These are phyloP conservation scores for Kradibia gibbosae DNA, from an alignment of 1,140 invertebrate species.

Conservation along the genomic window DNA sequence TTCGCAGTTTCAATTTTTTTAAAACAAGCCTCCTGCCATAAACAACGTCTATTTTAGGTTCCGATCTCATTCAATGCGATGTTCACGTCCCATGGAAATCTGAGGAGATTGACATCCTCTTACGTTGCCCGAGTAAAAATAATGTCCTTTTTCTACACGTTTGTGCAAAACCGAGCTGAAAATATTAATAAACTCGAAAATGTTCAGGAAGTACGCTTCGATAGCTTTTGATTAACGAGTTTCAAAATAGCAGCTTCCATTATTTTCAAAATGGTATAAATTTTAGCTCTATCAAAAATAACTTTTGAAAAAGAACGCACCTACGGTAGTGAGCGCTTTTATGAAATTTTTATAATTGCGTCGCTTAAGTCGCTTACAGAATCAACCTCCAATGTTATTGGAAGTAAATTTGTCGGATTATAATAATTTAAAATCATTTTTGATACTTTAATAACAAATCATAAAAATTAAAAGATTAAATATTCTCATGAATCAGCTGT, in stretches of 20 bases:
- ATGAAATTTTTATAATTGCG: no score
- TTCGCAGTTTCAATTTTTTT: neutral
- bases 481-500: neutral
- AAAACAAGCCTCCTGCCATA: conserved; percentile 34
- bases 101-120: conserved; percentile 43
- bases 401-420: no score
- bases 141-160: neutral
- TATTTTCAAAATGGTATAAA: conserved; percentile 2
- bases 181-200: conserved; percentile 15
- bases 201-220: conserved; percentile 25
- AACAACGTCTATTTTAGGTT: conserved; percentile 48
- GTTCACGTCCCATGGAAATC: conserved; percentile 50
- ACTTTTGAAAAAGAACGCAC: no score
- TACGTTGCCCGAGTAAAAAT: conserved; percentile 3
- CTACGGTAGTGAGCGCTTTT: no score
- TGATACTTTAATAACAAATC: neutral
- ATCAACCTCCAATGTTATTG: no score
- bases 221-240: neutral
- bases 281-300: neutral
- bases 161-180: neutral
- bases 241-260: neutral
- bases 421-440: no score
- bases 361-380: no score
- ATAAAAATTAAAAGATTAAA: neutral
- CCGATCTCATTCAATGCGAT: conserved; percentile 51